These are phyloP conservation scores for Ginglymostoma cirratum DNA, from an alignment of 2,113 vertebrate species.

Conservation along the genomic window DNA sequence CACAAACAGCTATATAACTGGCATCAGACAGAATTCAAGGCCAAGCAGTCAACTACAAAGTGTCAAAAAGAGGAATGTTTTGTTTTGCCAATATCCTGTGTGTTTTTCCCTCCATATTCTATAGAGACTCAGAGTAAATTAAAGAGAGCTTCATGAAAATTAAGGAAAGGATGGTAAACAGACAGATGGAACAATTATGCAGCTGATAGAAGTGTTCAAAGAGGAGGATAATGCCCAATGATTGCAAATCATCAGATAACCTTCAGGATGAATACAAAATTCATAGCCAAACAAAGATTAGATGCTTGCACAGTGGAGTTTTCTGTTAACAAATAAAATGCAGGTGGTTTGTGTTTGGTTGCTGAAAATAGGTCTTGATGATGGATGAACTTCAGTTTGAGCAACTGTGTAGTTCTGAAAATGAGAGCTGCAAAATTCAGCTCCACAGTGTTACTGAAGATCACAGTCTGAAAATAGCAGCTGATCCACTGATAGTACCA, in stretches of 20 bases:
- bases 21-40: slow-evolving; percentile 62
- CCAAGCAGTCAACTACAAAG: slow-evolving; percentile 60
- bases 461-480: background rate
- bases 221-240: slow-evolving; percentile 55
- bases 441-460: background rate
- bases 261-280: slow-evolving; percentile 50
- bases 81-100: slow-evolving; percentile 58
- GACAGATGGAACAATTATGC: slow-evolving; percentile 62
- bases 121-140: slow-evolving; percentile 48
- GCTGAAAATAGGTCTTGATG: background rate
- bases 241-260: slow-evolving; percentile 49
- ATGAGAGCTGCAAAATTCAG: background rate
- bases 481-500: background rate
- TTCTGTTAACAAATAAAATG: slow-evolving; percentile 10
- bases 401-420: background rate
- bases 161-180: slow-evolving; percentile 44
- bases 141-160: slow-evolving; percentile 54
- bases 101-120: slow-evolving; percentile 51
- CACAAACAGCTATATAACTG: slow-evolving; percentile 71
- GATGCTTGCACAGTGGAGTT: background rate
- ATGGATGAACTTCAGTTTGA: slow-evolving; percentile 4
- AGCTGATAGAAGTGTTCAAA: slow-evolving; percentile 66
- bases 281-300: slow-evolving; percentile 44
- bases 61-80: slow-evolving; percentile 59
- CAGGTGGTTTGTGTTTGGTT: background rate